Conservation (phyloP, 1,140 invertebrate genomes). For the Stegodyphus dumicola region DNA sequence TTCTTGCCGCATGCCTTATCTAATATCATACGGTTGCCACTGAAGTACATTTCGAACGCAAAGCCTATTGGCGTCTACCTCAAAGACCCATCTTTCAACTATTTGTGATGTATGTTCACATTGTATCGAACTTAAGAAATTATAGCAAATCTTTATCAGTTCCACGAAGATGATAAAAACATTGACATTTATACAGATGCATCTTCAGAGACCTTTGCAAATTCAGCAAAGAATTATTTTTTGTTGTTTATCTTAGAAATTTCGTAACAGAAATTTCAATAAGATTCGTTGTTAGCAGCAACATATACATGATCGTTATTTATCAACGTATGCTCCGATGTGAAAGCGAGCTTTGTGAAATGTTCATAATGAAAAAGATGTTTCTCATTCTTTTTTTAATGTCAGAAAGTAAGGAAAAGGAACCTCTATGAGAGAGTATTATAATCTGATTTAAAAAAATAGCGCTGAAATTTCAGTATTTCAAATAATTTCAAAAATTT, state of each 20-base stretch:
- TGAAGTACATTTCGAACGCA: constrained; percentile 43
- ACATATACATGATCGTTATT: background rate
- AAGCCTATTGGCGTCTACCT: constrained; percentile 36
- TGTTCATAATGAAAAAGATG: no score
- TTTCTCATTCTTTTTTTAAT: no score
- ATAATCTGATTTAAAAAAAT: no score
- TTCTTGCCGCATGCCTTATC: constrained; percentile 2
- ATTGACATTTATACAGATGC: no score
- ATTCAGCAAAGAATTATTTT: background rate
- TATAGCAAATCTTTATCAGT: background rate
- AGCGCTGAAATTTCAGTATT: no score
- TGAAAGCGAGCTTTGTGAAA: no score
- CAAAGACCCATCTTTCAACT: constrained; percentile 35
- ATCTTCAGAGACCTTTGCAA: no score
- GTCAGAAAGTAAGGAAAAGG: no score
- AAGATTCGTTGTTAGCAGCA: background rate
- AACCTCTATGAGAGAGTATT: no score
- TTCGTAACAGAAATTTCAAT: background rate
- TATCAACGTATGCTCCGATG: no score
- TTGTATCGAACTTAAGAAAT: background rate
- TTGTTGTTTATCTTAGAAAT: background rate
- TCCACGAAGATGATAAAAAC: background rate
- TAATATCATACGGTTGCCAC: constrained; percentile 23
- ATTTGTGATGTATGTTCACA: constrained; percentile 14
- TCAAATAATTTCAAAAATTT: no score